A percentile compares a stretch with the other conserved stretches of the same genome.
Evolutionary conservation across 2,113 vertebrate genomes (phyloP).

Genomic region (human (Homo sapiens)): GRCh38 chr15:25870501-25871000

Average conservation of each 20-base stretch:
- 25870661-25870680: neutral
- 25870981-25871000: neutral
- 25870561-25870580: neutral
- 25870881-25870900: neutral
- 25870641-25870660: neutral
- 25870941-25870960: neutral
- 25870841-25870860: neutral
- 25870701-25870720: no score
- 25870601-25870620: neutral
- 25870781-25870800: no score
- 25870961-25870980: neutral
- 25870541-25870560: neutral
- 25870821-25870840: no score
- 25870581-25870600: neutral
- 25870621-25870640: neutral
- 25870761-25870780: no score
- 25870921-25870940: neutral
- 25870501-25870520: neutral
- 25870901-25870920: neutral
- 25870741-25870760: no score
- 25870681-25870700: neutral
- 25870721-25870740: no score
- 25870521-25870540: neutral
- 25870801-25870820: no score
- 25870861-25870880: neutral